Percentiles rank a stretch among this genome's conserved stretches.
Conservation (phyloP, 2,113 vertebrate species). For the Scomber colias region DNA sequence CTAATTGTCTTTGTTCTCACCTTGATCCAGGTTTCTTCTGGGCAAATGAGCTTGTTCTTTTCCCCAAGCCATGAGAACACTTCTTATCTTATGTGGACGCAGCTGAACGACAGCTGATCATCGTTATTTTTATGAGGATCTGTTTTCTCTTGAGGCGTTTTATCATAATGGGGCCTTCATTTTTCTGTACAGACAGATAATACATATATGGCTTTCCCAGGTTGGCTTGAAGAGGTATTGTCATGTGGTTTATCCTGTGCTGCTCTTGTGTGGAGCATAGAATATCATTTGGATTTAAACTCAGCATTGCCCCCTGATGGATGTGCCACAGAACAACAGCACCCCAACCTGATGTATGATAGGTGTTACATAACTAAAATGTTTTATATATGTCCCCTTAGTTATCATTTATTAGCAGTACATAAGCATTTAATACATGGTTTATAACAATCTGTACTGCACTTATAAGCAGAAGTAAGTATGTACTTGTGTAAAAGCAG, state of each 20-base stretch:
- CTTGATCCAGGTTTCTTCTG: conserved; percentile 60
- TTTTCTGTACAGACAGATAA: not conserved
- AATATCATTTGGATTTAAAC: conserved; percentile 35
- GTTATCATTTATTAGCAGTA: no score
- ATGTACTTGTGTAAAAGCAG: no score
- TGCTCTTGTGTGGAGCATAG: not conserved
- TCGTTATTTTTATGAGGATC: conserved; percentile 22
- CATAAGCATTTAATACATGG: no score
- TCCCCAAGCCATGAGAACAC: conserved; percentile 9
- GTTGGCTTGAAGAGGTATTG: conserved; percentile 20
- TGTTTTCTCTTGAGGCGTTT: conserved; percentile 35
- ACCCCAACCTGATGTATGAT: not conserved
- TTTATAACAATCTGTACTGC: no score
- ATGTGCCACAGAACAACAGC: conserved; percentile 35
- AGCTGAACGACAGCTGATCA: not conserved
- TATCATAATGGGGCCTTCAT: conserved; percentile 21
- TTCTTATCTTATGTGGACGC: not conserved
- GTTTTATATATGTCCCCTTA: no score
- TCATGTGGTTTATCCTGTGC: not conserved
- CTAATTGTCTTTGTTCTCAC: conserved; percentile 77
- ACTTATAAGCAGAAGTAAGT: no score
- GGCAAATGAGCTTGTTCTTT: not conserved
- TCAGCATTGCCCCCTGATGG: conserved; percentile 85
- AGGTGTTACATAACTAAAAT: not conserved
- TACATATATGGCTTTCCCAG: conserved; percentile 15